Evolutionary conservation across 2,888 invertebrate species (phyloP).

Genomic region (Calameuta filiformis): DNA sequence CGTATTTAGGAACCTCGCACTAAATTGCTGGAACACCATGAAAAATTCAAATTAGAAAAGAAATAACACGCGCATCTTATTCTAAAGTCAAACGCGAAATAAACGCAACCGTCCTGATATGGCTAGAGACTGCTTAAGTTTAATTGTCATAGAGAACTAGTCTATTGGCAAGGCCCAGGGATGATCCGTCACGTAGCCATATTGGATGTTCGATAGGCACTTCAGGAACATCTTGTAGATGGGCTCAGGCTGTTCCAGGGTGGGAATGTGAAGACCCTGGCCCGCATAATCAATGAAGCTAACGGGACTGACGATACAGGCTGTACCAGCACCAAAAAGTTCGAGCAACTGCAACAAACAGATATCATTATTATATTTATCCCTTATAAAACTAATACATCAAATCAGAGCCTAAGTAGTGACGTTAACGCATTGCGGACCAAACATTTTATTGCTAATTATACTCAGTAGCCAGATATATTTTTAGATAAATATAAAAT

Average conservation of each 20-base stretch:
- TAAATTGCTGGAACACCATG: not conserved
- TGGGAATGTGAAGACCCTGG: slow-evolving; percentile 76
- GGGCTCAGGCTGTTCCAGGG: slow-evolving; percentile 77
- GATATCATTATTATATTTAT: not conserved
- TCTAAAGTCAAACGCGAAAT: not conserved
- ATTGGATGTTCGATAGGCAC: slow-evolving; percentile 88
- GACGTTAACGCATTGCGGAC: too few species aligned
- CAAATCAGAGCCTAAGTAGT: not conserved
- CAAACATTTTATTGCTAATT: too few species aligned
- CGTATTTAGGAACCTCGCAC: not conserved
- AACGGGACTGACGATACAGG: slow-evolving; percentile 94
- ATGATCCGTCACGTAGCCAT: slow-evolving; percentile 81
- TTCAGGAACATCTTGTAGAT: slow-evolving; percentile 80
- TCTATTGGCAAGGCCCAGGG: slow-evolving; percentile 81
- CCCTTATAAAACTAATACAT: not conserved
- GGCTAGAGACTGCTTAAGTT: not conserved
- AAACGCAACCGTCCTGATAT: not conserved
- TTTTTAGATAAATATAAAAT: too few species aligned
- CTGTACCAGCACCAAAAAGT: slow-evolving; percentile 98
- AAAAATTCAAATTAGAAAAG: not conserved
- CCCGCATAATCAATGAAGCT: slow-evolving; percentile 85
- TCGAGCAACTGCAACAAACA: slow-evolving; percentile 81
- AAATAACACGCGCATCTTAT: not conserved
- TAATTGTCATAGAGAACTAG: slow-evolving; percentile 41
- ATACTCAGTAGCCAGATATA: too few species aligned